Base-by-base conservation (phyloP, 2,888 invertebrate genomes). In the Drosophila seclusa region DNA sequence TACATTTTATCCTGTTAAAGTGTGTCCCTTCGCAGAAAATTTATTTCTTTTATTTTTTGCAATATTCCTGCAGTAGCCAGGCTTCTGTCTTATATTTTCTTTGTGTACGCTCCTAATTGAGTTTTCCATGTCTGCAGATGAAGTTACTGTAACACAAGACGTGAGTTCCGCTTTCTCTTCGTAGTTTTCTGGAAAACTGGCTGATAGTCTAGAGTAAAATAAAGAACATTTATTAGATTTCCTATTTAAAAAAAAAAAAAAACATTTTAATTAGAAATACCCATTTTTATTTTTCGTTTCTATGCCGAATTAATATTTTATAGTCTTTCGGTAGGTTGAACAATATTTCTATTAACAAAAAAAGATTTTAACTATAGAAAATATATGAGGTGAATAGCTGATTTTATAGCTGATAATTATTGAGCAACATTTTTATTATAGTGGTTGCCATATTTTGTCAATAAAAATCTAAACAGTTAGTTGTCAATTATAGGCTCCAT, bases 1-100 rank as follows among this genome's bases (percentile, higher is more conserved):
- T 65, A 74, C 86, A 75, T 85, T 64, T 90, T 80, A 86, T 86
- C 89, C 90, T 86, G 90, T 86, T 90, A 90, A 86, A 86, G 78
- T 78, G 80, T 69, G 68, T 69, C 73, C 38, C 49, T 80, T 80
- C 73, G 67, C 80, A 73, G 80, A 87, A 90, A 87, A 90, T 90
- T 82, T 76, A 76, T 85, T 32, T 32, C 85, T 16, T 36, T 36
- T 53, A 16, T 79, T 69, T 73, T 79, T 77, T 82, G 83, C 83
- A 77, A 77, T 89, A 84, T 85, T 68, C 65, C 67, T 60, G 57
- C 74, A 45, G 60, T 53, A 29, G 74, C 40, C 40, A 34, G 49
- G 57, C 65, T 79, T 60, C 66, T 72, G 65, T 63, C 31, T 61
- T 55, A 38, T 29, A 74, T 64, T 34, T 40, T 61, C 53, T 53